Percentiles rank a stretch among this genome's conserved stretches.
These are phyloP conservation scores for Drosophila busckii DNA, from an alignment of 1,140 invertebrate genomes.

Conservation along the genomic window DNA sequence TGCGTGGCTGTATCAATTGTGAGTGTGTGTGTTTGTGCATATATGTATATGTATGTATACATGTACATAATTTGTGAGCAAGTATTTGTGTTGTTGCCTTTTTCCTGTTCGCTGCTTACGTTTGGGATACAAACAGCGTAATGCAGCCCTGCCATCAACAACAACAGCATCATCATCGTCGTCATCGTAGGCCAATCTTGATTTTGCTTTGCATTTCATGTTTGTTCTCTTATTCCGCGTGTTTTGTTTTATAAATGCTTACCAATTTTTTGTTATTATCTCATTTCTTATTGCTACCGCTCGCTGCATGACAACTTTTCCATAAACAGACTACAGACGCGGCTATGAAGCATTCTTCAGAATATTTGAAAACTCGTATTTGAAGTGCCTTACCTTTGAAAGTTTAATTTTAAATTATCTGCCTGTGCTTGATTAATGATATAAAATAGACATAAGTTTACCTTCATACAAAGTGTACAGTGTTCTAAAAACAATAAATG, in stretches of 20 bases:
- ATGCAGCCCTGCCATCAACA: constrained; percentile 29
- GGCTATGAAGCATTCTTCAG: no score
- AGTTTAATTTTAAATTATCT: no score
- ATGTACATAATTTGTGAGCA: constrained; percentile 12
- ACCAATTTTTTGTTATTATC: constrained; percentile 69
- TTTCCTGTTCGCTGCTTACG: constrained; percentile 57
- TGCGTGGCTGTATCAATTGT: constrained; percentile 50
- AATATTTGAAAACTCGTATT: no score
- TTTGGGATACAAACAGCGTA: constrained; percentile 39
- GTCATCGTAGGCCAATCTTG: constrained; percentile 38
- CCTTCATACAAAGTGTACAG: no score
- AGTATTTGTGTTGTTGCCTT: constrained; percentile 44
- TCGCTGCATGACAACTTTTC: constrained; percentile 24
- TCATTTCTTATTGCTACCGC: constrained; percentile 58
- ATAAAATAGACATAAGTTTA: no score
- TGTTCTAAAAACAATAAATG: no score
- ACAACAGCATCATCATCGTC: constrained; percentile 11
- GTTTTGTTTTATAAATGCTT: constrained; percentile 49
- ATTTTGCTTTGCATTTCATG: constrained; percentile 19
- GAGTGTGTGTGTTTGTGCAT: constrained; percentile 3
- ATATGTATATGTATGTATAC: constrained; percentile 4
- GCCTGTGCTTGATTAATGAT: no score
- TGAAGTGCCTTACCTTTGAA: no score
- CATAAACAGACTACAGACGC: constrained; percentile 44
- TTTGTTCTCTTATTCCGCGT: constrained; percentile 59